Evolutionary conservation across 2,113 vertebrate species (phyloP), one percentile per base, ranked within the genome.

Genomic region (Semicossyphus pulcher): DNA sequence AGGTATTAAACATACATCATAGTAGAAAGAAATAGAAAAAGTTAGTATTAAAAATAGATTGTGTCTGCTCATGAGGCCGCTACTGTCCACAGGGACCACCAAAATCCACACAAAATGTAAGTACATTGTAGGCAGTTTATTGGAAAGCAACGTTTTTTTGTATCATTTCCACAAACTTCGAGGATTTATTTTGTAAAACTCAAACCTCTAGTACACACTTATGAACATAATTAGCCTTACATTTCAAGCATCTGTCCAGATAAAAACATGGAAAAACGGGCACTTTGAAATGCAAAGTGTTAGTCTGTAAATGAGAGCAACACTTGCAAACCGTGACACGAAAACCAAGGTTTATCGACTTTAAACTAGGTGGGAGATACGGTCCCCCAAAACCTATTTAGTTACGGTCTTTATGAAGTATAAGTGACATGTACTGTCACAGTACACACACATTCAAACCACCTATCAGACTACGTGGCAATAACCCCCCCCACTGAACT

Each of bases 401-500:
- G 36, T 66, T 11, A 10, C 26, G 2, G 0, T 64, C 15, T 73
- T 32, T 48, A 42, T 14, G 20, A 44, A 57, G 26, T 62, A 59
- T 79, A 49, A 34, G 57, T 63, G 47, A 72, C 28, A 39, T 61
- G 31, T 75, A 68, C 60, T 51, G 44, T 63, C 75, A 23, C 28
- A 58, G 31, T 42, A 80, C 41, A 59, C 57, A 57, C 66, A 58
- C 51, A 76, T 53, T 20, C 41, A 83, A 72, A 49, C 16, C 48
- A 44, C 20, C 39, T 41, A 54, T 32, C 29, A 12, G 15, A 48
- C 65, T 45, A 52, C 5, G 29, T 21, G 32, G 69, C 52, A 49
- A 64, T 72, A 72, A 82, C 78, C 86, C 64, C 16, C 34, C 41
- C 62, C 41, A 36, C n/a, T n/a, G n/a, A 86, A 89, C 44, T 71